Conservation (phyloP, 2,113 vertebrate genomes). For the Lamprotornis superbus region DNA sequence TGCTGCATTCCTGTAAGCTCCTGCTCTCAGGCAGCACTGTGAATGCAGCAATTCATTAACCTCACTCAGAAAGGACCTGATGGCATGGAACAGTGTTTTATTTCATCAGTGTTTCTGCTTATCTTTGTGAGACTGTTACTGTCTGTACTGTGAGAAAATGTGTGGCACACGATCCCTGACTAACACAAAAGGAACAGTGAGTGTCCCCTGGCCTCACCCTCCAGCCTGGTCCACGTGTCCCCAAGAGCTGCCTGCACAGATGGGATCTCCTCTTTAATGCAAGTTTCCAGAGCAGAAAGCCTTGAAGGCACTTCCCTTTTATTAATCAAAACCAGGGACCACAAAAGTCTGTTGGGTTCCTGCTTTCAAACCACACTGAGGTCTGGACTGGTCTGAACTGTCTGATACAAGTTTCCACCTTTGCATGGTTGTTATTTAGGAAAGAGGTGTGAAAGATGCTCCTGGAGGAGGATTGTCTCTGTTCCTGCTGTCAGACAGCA, state of each 20-base stretch:
- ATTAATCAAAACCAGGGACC: conserved; percentile 50
- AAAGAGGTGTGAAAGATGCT: neutral
- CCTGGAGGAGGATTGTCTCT: neutral
- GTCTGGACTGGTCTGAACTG: neutral
- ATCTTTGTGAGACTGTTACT: neutral
- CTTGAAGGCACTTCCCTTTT: conserved; percentile 39
- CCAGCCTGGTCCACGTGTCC: neutral
- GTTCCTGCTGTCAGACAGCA: neutral
- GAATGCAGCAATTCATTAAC: neutral
- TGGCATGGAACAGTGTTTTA: neutral
- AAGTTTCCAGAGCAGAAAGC: neutral
- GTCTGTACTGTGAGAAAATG: neutral
- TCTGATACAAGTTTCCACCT: neutral
- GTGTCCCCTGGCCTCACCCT: neutral
- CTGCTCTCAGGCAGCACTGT: neutral
- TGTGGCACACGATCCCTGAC: rapidly evolving
- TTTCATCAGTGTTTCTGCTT: neutral
- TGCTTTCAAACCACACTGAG: neutral
- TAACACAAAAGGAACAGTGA: neutral
- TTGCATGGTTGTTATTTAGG: neutral
- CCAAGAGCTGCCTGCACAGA: neutral
- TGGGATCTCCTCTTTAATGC: neutral
- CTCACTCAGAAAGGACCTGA: neutral
- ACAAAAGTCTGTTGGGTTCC: neutral
- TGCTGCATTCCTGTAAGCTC: neutral